These are phyloP conservation scores for Ataeniobius toweri DNA, from an alignment of 2,797 vertebrate genomes.

Conservation along the genomic window DNA sequence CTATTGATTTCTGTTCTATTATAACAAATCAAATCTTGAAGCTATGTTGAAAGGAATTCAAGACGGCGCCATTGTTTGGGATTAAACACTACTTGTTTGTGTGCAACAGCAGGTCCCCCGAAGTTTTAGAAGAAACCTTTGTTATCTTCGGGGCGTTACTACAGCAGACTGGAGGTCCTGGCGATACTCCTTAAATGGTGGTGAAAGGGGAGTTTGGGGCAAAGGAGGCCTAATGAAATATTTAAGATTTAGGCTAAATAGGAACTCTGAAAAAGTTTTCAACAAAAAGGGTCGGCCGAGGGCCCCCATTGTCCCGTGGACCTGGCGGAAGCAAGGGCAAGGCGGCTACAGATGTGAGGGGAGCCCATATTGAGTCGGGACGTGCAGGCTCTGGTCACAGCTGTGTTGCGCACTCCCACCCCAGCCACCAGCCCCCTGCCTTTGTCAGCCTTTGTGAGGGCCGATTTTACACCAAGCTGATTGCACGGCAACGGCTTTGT, in stretches of 20 bases:
- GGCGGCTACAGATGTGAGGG: conserved; percentile 86
- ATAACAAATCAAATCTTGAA: conserved; percentile 1
- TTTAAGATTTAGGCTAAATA: conserved; percentile 87
- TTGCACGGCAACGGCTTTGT: conserved; percentile 88
- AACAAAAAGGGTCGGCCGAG: conserved; percentile 84
- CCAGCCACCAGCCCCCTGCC: conserved; percentile 88
- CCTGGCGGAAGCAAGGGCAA: conserved; percentile 82
- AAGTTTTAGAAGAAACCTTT: conserved; percentile 75
- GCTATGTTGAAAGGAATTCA: background rate
- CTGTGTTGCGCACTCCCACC: conserved; percentile 85
- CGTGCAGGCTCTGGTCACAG: conserved; percentile 90
- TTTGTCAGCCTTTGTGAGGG: conserved; percentile 85
- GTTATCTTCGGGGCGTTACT: conserved; percentile 65
- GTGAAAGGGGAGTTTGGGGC: conserved; percentile 65
- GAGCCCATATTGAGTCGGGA: conserved; percentile 87
- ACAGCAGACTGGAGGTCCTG: conserved; percentile 58
- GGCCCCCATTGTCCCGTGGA: conserved; percentile 79
- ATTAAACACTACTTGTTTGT: conserved; percentile 69
- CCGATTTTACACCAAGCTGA: conserved; percentile 88
- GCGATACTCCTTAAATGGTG: conserved; percentile 67
- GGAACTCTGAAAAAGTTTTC: conserved; percentile 78
- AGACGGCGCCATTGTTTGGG: conserved; percentile 58
- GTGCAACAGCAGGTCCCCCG: conserved; percentile 72
- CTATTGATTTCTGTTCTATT: background rate
- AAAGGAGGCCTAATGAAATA: conserved; percentile 87